These are phyloP conservation scores for Falcaria lacertinaria DNA, from an alignment of 2,888 invertebrate species.

Conservation along the genomic window DNA sequence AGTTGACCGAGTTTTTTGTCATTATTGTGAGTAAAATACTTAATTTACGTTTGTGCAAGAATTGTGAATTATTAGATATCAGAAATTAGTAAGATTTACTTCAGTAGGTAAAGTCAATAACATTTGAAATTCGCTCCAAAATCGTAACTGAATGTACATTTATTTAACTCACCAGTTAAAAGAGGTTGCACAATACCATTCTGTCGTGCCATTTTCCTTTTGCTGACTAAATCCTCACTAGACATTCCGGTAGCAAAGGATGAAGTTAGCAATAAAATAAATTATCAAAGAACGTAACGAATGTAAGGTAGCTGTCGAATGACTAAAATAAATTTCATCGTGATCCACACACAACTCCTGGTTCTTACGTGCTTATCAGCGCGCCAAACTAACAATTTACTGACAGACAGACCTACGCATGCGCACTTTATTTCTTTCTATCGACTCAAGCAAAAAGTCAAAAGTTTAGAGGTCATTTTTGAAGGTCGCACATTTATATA, in stretches of 20 bases:
- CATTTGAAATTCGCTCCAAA: conserved; percentile 52
- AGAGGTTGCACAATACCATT: conserved; percentile 94
- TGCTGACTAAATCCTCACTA: conserved; percentile 45
- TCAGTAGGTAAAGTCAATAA: background rate
- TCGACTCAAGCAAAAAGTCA: too few species aligned
- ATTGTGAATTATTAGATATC: too few species aligned
- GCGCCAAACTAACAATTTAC: conserved; percentile 64
- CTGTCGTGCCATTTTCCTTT: conserved; percentile 79
- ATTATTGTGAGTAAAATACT: too few species aligned
- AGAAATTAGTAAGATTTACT: too few species aligned
- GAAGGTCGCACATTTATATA: conserved; percentile 41
- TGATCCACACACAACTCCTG: conserved; percentile 36
- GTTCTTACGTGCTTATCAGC: conserved; percentile 50
- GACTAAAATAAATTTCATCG: conserved; percentile 72
- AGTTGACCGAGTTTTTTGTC: too few species aligned
- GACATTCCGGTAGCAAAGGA: conserved; percentile 55
- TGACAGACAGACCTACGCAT: conserved; percentile 57
- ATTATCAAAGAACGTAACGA: conserved; percentile 42
- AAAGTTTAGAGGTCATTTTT: conserved; percentile 49
- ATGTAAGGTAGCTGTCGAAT: conserved; percentile 50
- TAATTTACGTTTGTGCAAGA: too few species aligned
- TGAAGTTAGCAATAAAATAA: conserved; percentile 20
- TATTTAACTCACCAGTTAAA: conserved; percentile 85
- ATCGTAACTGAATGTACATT: conserved; percentile 10
- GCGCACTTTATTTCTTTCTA: conserved; percentile 54